phyloP scores from a whole-genome alignment of 2,113 vertebrate genomes.

The pig (Sus scrofa) region T2T-Sscrofa CM000820.6:123920501-123921000 shows the following conservation, averaged over 20 bases:
- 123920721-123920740: neutral
- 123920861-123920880: neutral
- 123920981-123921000: neutral
- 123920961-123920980: neutral
- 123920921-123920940: neutral
- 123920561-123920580: neutral
- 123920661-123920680: neutral
- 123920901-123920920: neutral
- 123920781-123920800: conserved; percentile 86
- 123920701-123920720: too few species aligned
- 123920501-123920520: neutral
- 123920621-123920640: neutral
- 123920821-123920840: neutral
- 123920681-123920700: fast-evolving
- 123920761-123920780: conserved; percentile 80
- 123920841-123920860: neutral
- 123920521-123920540: neutral
- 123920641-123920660: conserved; percentile 1
- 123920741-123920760: conserved; percentile 74
- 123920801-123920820: conserved; percentile 59
- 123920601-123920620: neutral
- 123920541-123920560: conserved; percentile 37
- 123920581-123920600: neutral
- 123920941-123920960: neutral
- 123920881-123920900: neutral